Evolutionary conservation across 2,113 vertebrate species (phyloP).

Genomic region (Thalassoma bifasciatum): DNA sequence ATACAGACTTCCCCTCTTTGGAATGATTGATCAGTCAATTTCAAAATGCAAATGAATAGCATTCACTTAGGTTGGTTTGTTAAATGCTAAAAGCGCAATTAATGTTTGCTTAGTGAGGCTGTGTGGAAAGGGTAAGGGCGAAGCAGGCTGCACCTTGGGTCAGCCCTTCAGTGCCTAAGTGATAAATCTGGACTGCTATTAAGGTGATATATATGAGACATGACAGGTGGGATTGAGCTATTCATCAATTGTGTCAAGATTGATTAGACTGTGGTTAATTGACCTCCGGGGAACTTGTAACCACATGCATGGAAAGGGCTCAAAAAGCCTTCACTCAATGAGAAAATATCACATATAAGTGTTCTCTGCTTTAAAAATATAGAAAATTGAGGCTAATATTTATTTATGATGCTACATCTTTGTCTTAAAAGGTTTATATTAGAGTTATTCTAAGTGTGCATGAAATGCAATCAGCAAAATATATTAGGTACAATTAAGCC

Average conservation of each 20-base stretch:
- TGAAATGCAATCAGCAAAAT: conserved; percentile 43
- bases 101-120: conserved; percentile 5
- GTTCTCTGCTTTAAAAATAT: not conserved
- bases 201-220: conserved; percentile 78
- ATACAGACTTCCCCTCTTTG: conserved; percentile 8
- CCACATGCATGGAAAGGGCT: conserved; percentile 22
- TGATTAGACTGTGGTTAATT: conserved; percentile 76
- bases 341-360: not conserved
- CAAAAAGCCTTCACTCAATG: conserved; percentile 3
- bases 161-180: conserved; percentile 26
- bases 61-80: conserved; percentile 10
- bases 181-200: conserved; percentile 65
- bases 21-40: conserved; percentile 40
- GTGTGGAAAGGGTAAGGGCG: conserved; percentile 37
- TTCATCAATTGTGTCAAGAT: conserved; percentile 78
- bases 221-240: conserved; percentile 79
- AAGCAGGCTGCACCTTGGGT: conserved; percentile 41
- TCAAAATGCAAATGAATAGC: conserved; percentile 33
- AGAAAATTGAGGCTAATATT: not conserved
- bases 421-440: not conserved
- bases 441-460: not conserved
- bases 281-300: conserved; percentile 59
- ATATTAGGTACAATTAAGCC: conserved; percentile 36
- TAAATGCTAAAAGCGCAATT: conserved; percentile 37
- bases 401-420: not conserved